A percentile compares a stretch with the other conserved stretches of the same genome.
Evolutionary conservation across 2,797 vertebrate genomes (phyloP).

Genomic region (Hemitrygon akajei): DNA sequence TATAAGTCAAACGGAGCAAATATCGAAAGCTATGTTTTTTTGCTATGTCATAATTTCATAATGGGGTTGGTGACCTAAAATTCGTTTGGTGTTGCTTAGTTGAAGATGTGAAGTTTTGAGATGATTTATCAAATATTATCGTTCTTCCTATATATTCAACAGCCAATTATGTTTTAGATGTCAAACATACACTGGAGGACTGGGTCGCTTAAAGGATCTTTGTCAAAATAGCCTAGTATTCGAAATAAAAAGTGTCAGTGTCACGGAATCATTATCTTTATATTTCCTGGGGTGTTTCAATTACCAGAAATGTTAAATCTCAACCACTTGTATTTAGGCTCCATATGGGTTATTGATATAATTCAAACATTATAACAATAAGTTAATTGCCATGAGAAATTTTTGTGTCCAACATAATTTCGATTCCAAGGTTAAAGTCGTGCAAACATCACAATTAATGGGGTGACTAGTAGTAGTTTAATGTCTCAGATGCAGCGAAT

Average conservation of each 20-base stretch:
- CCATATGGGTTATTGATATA: background rate
- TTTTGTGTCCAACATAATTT: background rate
- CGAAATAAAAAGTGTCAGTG: no score
- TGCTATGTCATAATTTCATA: background rate
- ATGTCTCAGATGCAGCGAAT: background rate
- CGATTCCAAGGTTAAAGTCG: background rate
- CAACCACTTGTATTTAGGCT: background rate
- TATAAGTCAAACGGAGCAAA: background rate
- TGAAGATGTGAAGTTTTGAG: background rate
- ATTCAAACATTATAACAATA: background rate
- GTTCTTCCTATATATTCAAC: background rate
- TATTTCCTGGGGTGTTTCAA: background rate
- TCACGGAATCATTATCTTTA: background rate
- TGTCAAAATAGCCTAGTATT: background rate
- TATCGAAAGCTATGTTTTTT: no score
- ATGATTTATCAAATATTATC: background rate
- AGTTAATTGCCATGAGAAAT: background rate
- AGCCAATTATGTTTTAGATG: background rate
- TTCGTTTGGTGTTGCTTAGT: background rate
- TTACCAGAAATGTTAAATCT: background rate
- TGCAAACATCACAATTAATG: background rate
- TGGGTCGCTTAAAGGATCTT: background rate
- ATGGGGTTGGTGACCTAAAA: background rate
- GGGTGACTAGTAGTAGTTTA: background rate
- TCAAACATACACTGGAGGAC: background rate